Evolutionary conservation across 2,113 vertebrate genomes (phyloP), one percentile per base, ranked within the genome.

Genomic region (Nannospalax galili): DNA sequence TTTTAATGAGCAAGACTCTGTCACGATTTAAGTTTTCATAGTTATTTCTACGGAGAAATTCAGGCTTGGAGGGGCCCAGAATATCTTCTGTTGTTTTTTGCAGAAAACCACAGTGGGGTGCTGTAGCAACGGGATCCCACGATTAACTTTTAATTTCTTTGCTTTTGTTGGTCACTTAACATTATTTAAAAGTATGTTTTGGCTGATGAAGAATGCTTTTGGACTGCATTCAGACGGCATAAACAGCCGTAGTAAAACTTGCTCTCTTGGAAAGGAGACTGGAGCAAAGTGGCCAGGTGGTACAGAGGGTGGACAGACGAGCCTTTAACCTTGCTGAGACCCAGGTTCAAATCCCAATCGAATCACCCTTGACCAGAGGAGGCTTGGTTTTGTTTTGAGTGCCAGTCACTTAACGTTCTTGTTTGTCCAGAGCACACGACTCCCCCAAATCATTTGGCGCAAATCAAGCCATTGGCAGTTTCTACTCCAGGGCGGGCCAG

Each of bases 131-230:
- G 86, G 96, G 69, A 95, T 97, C 96, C 97, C 93, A 80, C 93
- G 88, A 96, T 97, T 97, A 97, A 97, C 90, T 96, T 98, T 97
- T 98, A 96, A 97, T 97, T 96, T 95, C 96, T 97, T 96, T 97
- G 97, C 96, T 97, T 98, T 98, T 96, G 97, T 97, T 97, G 97
- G 97, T 98, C 97, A 97, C 96, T 97, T 85, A 79, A 93, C 94
- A 94, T 97, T 97, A 97, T 97, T 97, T 97, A 97, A 97, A 97
- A 97, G 97, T 97, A 79, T 98, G 95, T 97, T 97, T 98, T 97
- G 97, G 97, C 97, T 96, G 92, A 58, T 74, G 96, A 96, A 97
- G 94, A 98, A 97, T 97, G 94, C 95, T 97, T 95, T 97, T 97
- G 97, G 97, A 97, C 78, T 75, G 79, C 88, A 69, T 93, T 98